Percentiles rank a stretch among this genome's conserved stretches.
Conservation (phyloP, 2,888 invertebrate species). For the Leptinotarsa juncta region DNA sequence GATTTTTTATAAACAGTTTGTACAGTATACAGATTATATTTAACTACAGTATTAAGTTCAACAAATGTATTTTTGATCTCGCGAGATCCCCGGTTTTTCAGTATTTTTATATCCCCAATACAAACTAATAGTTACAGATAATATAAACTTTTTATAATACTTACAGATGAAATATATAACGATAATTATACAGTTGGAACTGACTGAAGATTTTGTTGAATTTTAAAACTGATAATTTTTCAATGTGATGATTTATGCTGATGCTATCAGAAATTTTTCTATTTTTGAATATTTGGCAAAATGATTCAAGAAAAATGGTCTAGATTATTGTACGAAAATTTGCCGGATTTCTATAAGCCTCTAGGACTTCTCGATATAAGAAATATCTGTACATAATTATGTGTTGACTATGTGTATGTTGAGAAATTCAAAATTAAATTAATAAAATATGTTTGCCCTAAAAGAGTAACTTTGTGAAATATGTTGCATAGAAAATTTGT, state of each 20-base stretch:
- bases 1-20: conserved; percentile 63
- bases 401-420: conserved; percentile 56
- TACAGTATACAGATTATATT: conserved; percentile 64
- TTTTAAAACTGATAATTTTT: conserved; percentile 30
- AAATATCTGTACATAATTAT: conserved; percentile 56
- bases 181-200: conserved; percentile 55
- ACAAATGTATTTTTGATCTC: conserved; percentile 53
- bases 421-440: conserved; percentile 23
- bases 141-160: conserved; percentile 49
- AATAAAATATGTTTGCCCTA: conserved; percentile 19
- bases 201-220: conserved; percentile 55
- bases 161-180: conserved; percentile 47
- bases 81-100: conserved; percentile 51
- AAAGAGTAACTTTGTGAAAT: conserved; percentile 16
- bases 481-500: conserved; percentile 36
- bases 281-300: conserved; percentile 55
- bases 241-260: conserved; percentile 25
- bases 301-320: conserved; percentile 59
- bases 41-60: conserved; percentile 54
- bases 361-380: conserved; percentile 44
- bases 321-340: conserved; percentile 50
- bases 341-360: conserved; percentile 49
- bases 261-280: conserved; percentile 30
- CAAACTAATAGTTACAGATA: conserved; percentile 49
- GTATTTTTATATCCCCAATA: conserved; percentile 56